Evolutionary conservation across 2,888 invertebrate species (phyloP), one percentile per base, ranked within the genome.

Genomic region (Tenthredo livida): DNA sequence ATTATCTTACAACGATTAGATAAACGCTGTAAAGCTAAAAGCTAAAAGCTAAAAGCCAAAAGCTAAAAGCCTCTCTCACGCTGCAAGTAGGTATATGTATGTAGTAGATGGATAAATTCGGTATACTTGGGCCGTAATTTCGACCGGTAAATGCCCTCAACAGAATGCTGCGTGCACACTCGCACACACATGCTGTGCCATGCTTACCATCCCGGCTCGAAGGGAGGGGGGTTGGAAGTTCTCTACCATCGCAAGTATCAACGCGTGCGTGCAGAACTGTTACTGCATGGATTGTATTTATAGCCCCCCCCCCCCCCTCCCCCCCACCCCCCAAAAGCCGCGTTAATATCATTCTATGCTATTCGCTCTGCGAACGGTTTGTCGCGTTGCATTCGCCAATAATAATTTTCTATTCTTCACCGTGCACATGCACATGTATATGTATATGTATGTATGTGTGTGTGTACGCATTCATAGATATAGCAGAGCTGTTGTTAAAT

Each of bases 101-200:
- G 33, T 29, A 67, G 33, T 29, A 67, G 67, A 67, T 54, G 40
- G 72, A 54, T 77, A 77, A 50, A 77, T 50, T 43, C 43, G n/a
- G 73, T 73, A 21, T 73, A 21, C 80, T 37, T 10, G 61, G 61
- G 29, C n/a, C 4, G 37, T 17, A n/a, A 40, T 80, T 61, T 80
- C 21, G 58, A 61, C 37, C 80, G 80, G 80, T 80, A 80, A 80
- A 80, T 80, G 80, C 80, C 80, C 80, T 80, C 61, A 43, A 61
- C 80, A 80, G 80, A 80, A 80, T 80, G 80, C 61, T n/a, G 37
- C 47, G 40, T 47, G 15, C 47, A 21, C 21, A 21, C 61, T 43
- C n/a, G 58, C 21, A 21, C 58, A 58, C 58, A 33, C 4, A 4
- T 33, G 58, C 7, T n/a, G 29, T 37, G 7, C 37, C 37, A 37